Evolutionary conservation across 2,113 vertebrate species (phyloP), one percentile per base, ranked within the genome.

Genomic region (Podarcis muralis): DNA sequence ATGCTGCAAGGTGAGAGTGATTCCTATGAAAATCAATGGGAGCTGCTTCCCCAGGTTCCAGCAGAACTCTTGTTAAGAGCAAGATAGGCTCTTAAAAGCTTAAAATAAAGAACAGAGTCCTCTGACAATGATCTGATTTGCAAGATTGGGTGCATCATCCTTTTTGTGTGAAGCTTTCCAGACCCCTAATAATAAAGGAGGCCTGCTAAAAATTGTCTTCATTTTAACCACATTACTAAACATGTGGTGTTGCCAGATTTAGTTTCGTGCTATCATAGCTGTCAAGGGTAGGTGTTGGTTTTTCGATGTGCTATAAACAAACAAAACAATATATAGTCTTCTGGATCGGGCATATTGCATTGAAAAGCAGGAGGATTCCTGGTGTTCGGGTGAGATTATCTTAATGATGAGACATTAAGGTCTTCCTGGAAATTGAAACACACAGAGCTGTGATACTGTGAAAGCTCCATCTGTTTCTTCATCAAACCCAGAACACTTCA

Each of bases 341-440:
- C 30, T 4, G 4, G 77, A 83, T 69, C 90, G 68, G 23, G 16
- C 66, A 59, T 65, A 84, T n/a, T 82, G 37, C 89, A 90, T 78
- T 35, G 15, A 53, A 53, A 87, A 74, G 20, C 7, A 53, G 5
- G 35, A n/a, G 71, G 84, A 85, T 81, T 2, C 7, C 3, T 27
- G 32, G 25, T 90, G 32, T 13, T 3, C 30, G 0, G 78, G 6
- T 93, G 76, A 80, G 9, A 0, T 83, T 84, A 12, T 75, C 11
- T 79, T 80, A 68, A n/a, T 37, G 76, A 83, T 79, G 25, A 88
- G 37, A 62, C 13, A 32, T 25, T n/a, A 6, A 40, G 71, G 6
- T 16, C 72, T 90, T 90, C 65, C 53, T 78, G n/a, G 30, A 90
- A 81, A 40, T 1, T 40, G n/a, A 13, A 40, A 1, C 35, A 30